Percentiles rank a stretch among this genome's conserved stretches.
phyloP scores from a whole-genome alignment of 2,888 invertebrate genomes.

The Antheraea yamamai region DNA sequence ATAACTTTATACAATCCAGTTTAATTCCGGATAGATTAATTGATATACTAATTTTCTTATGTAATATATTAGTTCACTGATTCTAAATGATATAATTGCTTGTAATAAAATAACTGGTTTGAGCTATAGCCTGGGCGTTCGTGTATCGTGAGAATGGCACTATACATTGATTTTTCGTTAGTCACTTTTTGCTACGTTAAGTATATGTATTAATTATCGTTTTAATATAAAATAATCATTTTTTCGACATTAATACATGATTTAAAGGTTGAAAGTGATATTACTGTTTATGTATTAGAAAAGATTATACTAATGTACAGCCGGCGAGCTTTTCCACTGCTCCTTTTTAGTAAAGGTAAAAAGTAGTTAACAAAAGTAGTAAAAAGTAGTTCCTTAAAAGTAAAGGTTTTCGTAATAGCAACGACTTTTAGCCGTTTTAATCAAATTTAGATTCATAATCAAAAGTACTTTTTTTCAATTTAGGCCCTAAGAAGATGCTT shows the following conservation, averaged over 20 bases:
- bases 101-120: slow-evolving; percentile 4
- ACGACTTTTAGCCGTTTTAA: no score
- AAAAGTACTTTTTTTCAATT: no score
- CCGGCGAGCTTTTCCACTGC: not conserved
- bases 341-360: not conserved
- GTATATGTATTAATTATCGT: not conserved
- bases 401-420: not conserved
- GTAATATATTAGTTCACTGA: not conserved
- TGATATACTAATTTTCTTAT: not conserved
- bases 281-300: not conserved
- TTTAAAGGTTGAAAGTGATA: not conserved
- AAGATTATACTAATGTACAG: not conserved
- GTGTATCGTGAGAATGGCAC: not conserved
- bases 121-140: not conserved
- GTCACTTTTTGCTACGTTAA: not conserved
- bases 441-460: no score
- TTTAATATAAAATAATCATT: no score
- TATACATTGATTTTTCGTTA: not conserved
- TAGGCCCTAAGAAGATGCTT: no score
- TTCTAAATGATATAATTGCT: not conserved
- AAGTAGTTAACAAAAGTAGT: no score
- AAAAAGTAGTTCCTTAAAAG: no score
- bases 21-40: not conserved
- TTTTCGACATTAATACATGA: not conserved
- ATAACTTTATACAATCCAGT: not conserved